Conservation (phyloP, 2,797 vertebrate genomes). For the Onychomys torridus region DNA sequence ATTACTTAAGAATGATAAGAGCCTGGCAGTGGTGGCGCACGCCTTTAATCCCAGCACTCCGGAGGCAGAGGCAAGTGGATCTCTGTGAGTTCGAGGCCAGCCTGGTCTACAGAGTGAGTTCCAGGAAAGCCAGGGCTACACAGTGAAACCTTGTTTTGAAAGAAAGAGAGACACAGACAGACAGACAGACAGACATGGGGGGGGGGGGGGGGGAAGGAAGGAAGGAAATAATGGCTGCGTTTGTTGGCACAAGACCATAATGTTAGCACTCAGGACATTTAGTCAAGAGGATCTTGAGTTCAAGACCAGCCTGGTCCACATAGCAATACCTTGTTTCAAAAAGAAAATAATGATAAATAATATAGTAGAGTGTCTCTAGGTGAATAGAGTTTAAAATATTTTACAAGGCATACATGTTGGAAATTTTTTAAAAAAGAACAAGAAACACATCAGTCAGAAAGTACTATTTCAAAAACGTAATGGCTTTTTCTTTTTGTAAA, state of each 20-base stretch:
- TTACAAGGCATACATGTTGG: not conserved
- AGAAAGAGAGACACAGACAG: too few relatives aligned
- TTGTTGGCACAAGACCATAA: not conserved
- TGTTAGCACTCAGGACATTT: not conserved
- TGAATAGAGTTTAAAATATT: not conserved
- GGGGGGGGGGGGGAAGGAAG: too few relatives aligned
- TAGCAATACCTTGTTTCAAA: not conserved
- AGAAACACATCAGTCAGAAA: not conserved
- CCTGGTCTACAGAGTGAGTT: not conserved
- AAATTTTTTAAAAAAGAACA: not conserved
- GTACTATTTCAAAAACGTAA: not conserved
- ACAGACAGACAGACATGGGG: too few relatives aligned
- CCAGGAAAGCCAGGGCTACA: not conserved
- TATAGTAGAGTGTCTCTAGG: not conserved
- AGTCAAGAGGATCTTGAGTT: not conserved
- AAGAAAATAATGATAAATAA: slow-evolving; percentile 28
- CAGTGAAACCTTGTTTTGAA: not conserved
- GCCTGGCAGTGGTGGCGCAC: not conserved
- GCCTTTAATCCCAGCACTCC: not conserved
- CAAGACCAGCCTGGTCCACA: not conserved
- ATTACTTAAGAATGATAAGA: slow-evolving; percentile 45
- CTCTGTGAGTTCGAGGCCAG: not conserved
- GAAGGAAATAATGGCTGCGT: not conserved
- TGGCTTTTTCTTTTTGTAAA: slow-evolving; percentile 66
- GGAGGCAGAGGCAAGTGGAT: not conserved